A percentile compares a stretch with the other conserved stretches of the same genome.
phyloP scores from a whole-genome alignment of 2,113 vertebrate genomes.

The Pteruthius melanotis region DNA sequence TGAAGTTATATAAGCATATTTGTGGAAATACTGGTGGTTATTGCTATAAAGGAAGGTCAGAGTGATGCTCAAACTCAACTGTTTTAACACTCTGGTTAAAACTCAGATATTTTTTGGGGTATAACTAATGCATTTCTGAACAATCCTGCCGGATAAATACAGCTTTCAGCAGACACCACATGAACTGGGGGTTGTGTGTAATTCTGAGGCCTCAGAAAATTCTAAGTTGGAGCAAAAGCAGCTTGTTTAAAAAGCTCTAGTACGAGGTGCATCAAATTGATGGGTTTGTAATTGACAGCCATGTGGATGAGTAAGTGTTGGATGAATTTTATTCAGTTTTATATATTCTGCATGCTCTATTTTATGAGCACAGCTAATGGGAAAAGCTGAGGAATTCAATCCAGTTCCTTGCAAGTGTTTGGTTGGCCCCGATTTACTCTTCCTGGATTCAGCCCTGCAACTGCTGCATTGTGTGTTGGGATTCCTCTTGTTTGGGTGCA shows the following conservation, averaged over 20 bases:
- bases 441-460: not conserved
- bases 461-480: not conserved
- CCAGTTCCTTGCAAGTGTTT: not conserved
- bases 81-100: not conserved
- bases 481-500: not conserved
- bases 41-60: not conserved
- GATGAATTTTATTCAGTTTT: not conserved
- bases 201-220: not conserved
- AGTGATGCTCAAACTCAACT: not conserved
- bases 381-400: not conserved
- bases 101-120: not conserved
- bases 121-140: not conserved
- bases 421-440: not conserved
- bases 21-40: not conserved
- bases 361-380: not conserved
- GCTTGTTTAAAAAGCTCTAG: not conserved
- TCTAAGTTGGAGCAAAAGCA: not conserved
- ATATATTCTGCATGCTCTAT: not conserved
- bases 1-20: not conserved
- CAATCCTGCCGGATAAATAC: not conserved
- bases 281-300: not conserved
- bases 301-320: not conserved
- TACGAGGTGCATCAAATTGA: not conserved
- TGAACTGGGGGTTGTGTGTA: not conserved
- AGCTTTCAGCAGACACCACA: fast-evolving